Base-by-base conservation (phyloP, 2,797 vertebrate species). In the Karalla daura region DNA sequence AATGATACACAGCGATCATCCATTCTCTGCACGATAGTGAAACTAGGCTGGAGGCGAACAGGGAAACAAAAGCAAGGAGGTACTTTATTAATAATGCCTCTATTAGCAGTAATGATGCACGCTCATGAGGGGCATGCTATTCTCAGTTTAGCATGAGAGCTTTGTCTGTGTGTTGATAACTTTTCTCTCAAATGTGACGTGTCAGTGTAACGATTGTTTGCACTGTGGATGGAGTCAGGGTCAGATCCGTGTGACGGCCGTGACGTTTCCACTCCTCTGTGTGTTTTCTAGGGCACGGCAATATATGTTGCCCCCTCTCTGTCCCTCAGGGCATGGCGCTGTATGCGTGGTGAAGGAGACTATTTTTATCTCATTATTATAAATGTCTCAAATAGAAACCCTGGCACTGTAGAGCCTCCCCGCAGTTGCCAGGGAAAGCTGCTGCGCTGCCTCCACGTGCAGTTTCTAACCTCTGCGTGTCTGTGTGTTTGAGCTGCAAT, bases 241-340 rank as follows among this genome's bases (percentile, higher is more conserved):
- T 81, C 84, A 81, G 47, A 53, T 65, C 46, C 64, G 5, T 74
- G 64, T 23, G 55, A 54, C 49, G 45, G 45, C 35, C 20, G 50
- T 28, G 56, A 58, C 32, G 35, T 70, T 74, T 46, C 30, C 7
- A 59, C 81, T 51, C 52, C 78, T 61, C 54, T 44, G 21, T 65
- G 37, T 71, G 43, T 81, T 89, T 88, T 91, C 86, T 91, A 83
- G 88, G 86, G 78, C 88, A 70, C 28, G n/a, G 35, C 63, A 40
- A 66, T 76, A 66, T 71, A 78, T 81, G 71, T 77, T 78, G 73
- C 60, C 80, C 82, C 65, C 24, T 70, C 55, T 71, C 40, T 8
- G 2, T 69, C 77, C 81, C 82, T 71, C 21, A 15, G 73, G 86
- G 76, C 83, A 72, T 12, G 4, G n/a, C 1, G 11, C 68, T 75